phyloP scores from a whole-genome alignment of 2,888 invertebrate species.

The Epinotia brunnichana region DNA sequence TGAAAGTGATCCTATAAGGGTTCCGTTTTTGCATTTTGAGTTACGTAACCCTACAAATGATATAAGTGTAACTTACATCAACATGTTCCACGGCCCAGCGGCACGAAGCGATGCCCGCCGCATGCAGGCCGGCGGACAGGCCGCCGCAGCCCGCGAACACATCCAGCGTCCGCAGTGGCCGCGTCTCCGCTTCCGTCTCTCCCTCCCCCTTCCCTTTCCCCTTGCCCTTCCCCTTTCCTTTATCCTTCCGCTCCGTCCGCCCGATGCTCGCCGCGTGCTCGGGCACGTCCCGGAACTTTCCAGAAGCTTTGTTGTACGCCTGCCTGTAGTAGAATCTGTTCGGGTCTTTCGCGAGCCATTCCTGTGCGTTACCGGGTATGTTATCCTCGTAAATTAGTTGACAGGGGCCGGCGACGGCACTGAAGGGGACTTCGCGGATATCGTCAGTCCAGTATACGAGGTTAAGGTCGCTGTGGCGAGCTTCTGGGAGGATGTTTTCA shows the following conservation, averaged over 20 bases:
- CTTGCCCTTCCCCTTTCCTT: slow-evolving; percentile 87
- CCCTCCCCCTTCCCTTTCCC: slow-evolving; percentile 81
- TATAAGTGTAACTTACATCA: slow-evolving; percentile 56
- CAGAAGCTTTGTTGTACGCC: slow-evolving; percentile 84
- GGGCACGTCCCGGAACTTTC: slow-evolving; percentile 85
- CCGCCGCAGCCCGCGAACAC: slow-evolving; percentile 95
- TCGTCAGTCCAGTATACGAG: slow-evolving; percentile 91
- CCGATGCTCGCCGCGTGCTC: slow-evolving; percentile 84
- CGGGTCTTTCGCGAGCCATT: slow-evolving; percentile 86
- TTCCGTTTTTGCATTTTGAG: too few species aligned
- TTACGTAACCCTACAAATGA: too few species aligned
- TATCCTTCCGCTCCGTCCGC: slow-evolving; percentile 85
- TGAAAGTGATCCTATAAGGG: too few species aligned
- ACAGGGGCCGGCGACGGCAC: slow-evolving; percentile 87
- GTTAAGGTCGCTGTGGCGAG: slow-evolving; percentile 87
- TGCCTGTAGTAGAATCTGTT: slow-evolving; percentile 89
- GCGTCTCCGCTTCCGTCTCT: slow-evolving; percentile 60
- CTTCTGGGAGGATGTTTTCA: slow-evolving; percentile 86
- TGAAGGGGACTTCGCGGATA: slow-evolving; percentile 85
- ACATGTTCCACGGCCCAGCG: slow-evolving; percentile 93
- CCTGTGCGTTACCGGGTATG: slow-evolving; percentile 77
- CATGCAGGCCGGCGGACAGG: slow-evolving; percentile 88
- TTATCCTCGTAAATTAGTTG: slow-evolving; percentile 86
- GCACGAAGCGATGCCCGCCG: slow-evolving; percentile 87
- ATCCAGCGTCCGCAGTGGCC: slow-evolving; percentile 87